Conservation (phyloP, 2,888 invertebrate species). For the Plagiodera versicolora region DNA sequence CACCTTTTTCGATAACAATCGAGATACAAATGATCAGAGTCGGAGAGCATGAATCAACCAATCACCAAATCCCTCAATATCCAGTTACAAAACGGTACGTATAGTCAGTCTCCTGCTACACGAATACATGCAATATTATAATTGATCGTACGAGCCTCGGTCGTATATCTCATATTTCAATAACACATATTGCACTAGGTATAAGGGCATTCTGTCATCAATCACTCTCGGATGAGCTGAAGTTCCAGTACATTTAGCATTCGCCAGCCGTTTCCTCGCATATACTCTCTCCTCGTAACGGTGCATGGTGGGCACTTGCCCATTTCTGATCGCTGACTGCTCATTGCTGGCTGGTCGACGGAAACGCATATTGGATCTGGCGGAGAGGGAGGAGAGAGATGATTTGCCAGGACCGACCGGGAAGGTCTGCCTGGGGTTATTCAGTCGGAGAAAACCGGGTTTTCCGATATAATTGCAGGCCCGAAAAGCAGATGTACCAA, state of each 20-base stretch:
- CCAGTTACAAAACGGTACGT: not conserved
- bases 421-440: not conserved
- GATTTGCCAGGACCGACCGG: not conserved
- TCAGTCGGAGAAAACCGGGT: not conserved
- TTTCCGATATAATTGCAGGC: not conserved
- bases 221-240: constrained; percentile 56
- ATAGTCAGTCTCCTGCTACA: constrained; percentile 4
- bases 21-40: no score
- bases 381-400: not conserved
- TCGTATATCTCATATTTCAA: constrained; percentile 54
- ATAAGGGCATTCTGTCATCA: constrained; percentile 55
- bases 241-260: constrained; percentile 57
- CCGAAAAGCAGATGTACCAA: no score
- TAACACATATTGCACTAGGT: constrained; percentile 54
- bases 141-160: constrained; percentile 45
- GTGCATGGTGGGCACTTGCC: constrained; percentile 41
- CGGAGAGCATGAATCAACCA: not conserved
- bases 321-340: constrained; percentile 34
- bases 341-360: constrained; percentile 29
- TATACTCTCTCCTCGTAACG: constrained; percentile 37
- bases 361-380: constrained; percentile 8
- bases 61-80: not conserved
- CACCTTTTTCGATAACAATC: no score
- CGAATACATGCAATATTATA: constrained; percentile 41
- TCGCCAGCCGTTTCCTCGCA: constrained; percentile 48